Percentiles rank a stretch among this genome's conserved stretches.
phyloP scores from a whole-genome alignment of 2,113 vertebrate species.

The Osmerus mordax region DNA sequence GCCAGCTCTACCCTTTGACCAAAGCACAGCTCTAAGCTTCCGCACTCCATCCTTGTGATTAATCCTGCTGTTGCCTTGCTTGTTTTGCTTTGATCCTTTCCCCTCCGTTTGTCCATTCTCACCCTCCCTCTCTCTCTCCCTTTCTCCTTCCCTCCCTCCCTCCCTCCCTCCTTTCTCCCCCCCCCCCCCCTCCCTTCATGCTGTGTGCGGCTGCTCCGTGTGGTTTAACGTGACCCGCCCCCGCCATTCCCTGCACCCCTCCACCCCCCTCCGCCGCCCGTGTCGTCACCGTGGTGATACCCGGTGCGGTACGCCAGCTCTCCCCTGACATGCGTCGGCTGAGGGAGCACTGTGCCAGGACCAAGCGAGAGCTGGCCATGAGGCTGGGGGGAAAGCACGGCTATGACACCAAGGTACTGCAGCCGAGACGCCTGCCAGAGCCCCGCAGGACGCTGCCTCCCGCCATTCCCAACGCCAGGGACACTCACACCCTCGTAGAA shows the following conservation, averaged over 20 bases:
- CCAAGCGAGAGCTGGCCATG: conserved; percentile 86
- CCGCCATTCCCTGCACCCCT: conserved; percentile 19
- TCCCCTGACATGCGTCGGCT: conserved; percentile 87
- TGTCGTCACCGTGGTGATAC: conserved; percentile 26
- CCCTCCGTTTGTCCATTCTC: not conserved
- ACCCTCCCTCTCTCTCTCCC: conserved; percentile 21
- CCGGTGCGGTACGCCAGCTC: conserved; percentile 71
- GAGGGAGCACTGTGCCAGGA: conserved; percentile 87
- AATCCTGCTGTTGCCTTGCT: conserved; percentile 49
- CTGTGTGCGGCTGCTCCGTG: conserved; percentile 14
- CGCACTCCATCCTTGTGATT: conserved; percentile 51
- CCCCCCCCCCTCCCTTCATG: conserved; percentile 20
- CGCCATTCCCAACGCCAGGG: not conserved
- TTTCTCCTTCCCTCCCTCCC: not conserved
- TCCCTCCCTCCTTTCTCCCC: conserved; percentile 3
- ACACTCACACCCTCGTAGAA: not conserved
- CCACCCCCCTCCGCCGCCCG: conserved; percentile 43
- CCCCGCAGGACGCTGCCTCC: conserved; percentile 9
- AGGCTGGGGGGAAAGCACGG: conserved; percentile 86
- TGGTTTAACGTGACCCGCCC: conserved; percentile 8
- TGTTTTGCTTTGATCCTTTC: conserved; percentile 64
- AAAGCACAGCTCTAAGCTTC: conserved; percentile 34
- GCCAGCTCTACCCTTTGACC: conserved; percentile 30
- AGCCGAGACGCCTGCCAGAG: not conserved
- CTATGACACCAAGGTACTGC: conserved; percentile 77